Evolutionary conservation across 2,797 vertebrate genomes (phyloP).

Genomic region (Leptatherina wallacei): DNA sequence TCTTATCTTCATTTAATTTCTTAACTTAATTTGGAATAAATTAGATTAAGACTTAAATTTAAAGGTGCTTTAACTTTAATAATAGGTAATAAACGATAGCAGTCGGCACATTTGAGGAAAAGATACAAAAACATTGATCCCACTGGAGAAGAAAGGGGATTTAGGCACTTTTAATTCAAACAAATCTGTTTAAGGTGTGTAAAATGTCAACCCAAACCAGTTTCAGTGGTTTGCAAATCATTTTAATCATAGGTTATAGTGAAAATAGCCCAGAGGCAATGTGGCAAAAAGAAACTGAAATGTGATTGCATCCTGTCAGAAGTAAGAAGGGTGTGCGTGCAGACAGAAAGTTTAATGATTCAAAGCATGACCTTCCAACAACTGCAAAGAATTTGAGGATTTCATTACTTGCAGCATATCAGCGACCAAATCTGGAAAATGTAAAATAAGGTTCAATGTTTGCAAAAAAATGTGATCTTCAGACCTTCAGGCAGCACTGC

Average conservation of each 20-base stretch:
- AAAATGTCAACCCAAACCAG: not conserved
- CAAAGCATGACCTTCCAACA: not conserved
- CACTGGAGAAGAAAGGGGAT: no score
- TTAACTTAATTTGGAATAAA: no score
- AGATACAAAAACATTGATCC: not conserved
- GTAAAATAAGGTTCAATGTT: not conserved
- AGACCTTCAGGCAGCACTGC: not conserved
- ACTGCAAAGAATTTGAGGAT: not conserved
- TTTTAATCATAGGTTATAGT: not conserved
- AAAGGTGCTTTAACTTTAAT: no score
- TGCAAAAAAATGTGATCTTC: not conserved
- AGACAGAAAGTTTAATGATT: not conserved
- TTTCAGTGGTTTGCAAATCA: not conserved
- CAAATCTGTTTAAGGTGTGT: not conserved
- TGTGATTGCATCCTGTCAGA: not conserved
- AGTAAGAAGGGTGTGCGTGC: not conserved
- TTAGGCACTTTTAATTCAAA: no score
- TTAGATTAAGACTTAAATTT: not conserved
- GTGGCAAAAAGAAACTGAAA: not conserved
- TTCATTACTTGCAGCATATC: not conserved
- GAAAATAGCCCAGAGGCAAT: not conserved
- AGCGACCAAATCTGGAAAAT: not conserved
- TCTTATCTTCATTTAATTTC: no score
- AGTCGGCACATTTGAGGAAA: not conserved
- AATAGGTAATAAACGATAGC: not conserved